A percentile compares a stretch with the other conserved stretches of the same genome.
Evolutionary conservation across 2,888 invertebrate genomes (phyloP).

Genomic region (Tillus elongatus): DNA sequence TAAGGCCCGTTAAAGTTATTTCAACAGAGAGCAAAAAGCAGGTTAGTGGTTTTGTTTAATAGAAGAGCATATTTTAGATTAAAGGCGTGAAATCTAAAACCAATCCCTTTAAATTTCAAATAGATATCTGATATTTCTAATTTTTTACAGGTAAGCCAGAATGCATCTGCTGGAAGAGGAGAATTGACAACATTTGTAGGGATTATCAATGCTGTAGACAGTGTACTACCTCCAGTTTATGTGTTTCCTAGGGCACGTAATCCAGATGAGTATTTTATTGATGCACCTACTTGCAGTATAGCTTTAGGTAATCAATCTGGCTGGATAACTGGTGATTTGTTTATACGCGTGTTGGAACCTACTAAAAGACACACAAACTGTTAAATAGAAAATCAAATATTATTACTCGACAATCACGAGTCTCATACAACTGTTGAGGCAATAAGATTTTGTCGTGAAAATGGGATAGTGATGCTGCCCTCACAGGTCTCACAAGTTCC

Average conservation of each 20-base stretch:
- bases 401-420: slow-evolving; percentile 32
- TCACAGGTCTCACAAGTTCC: no score
- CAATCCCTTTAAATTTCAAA: no score
- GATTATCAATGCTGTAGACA: slow-evolving; percentile 13
- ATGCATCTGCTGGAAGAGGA: slow-evolving; percentile 11
- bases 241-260: slow-evolving; percentile 11
- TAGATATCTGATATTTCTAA: no score
- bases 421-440: slow-evolving; percentile 27
- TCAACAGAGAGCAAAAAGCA: no score
- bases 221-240: slow-evolving; percentile 12
- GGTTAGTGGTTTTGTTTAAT: no score
- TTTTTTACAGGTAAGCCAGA: no score
- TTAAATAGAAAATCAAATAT: slow-evolving; percentile 21
- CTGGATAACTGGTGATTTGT: slow-evolving; percentile 18
- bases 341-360: slow-evolving; percentile 26
- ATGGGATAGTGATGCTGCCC: slow-evolving; percentile 28
- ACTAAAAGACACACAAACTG: slow-evolving; percentile 18
- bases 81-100: no score
- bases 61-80: no score
- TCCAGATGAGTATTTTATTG: slow-evolving; percentile 14
- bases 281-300: slow-evolving; percentile 15
- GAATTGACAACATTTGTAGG: no score
- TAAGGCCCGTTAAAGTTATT: slow-evolving; percentile 10
- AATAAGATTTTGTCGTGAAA: slow-evolving; percentile 29
- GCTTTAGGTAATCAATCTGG: slow-evolving; percentile 14